These are phyloP conservation scores for Pachyseris speciosa DNA, from an alignment of 64 coral and sea anemone genomes.

Conservation along the genomic window DNA sequence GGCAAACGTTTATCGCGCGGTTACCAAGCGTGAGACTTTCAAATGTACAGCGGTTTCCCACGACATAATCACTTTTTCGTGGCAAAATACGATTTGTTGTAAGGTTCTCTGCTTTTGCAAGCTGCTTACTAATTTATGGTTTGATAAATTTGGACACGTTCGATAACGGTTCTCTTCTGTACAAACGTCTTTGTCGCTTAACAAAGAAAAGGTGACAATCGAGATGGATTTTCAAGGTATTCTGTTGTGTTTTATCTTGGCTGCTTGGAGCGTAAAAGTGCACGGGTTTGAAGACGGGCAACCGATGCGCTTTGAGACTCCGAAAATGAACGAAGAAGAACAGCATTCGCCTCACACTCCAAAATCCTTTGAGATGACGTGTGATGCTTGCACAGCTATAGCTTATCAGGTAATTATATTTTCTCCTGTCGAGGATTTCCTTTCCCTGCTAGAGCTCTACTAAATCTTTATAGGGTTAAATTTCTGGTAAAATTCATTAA, in stretches of 20 bases:
- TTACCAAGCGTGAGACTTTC: not conserved
- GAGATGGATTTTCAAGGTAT: not conserved
- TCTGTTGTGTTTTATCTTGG: not conserved
- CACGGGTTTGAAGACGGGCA: constrained; percentile 34
- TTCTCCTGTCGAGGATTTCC: not conserved
- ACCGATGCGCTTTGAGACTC: constrained; percentile 98
- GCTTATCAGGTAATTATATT: constrained; percentile 79
- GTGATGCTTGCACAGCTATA: constrained; percentile 95
- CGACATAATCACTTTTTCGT: not conserved
- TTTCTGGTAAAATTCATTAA: no score
- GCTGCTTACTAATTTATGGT: constrained; percentile 20
- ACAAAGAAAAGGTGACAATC: not conserved
- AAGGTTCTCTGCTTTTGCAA: not conserved
- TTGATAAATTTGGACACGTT: constrained; percentile 37
- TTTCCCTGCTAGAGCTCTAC: no score
- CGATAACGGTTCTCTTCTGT: constrained; percentile 23
- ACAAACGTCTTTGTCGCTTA: not conserved
- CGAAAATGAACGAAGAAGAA: constrained; percentile 96
- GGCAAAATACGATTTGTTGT: constrained; percentile 50
- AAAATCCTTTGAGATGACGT: constrained; percentile 89
- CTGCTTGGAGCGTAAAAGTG: not conserved
- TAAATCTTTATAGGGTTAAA: not conserved
- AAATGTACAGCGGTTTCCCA: constrained; percentile 11
- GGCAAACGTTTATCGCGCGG: not conserved
- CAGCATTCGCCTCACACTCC: constrained; percentile 95